phyloP scores from a whole-genome alignment of 2,888 invertebrate genomes.

The Aphodius sticticus region DNA sequence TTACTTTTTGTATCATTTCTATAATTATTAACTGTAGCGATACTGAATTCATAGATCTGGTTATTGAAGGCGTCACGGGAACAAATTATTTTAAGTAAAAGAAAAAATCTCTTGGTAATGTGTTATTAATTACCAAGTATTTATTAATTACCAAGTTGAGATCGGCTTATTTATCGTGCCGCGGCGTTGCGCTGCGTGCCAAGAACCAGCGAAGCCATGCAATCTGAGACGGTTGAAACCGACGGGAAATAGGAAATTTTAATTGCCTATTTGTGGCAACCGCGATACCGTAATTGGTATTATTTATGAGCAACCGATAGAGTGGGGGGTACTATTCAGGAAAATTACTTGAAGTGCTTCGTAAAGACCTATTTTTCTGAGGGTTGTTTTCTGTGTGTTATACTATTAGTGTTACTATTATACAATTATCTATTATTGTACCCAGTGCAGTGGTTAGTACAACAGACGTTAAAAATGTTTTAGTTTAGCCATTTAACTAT shows the following conservation, averaged over 20 bases:
- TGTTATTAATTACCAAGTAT: neutral
- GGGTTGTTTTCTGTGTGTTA: constrained; percentile 9
- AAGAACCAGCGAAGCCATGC: neutral
- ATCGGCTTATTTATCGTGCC: neutral
- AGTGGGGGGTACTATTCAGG: neutral
- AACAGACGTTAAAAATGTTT: too few relatives aligned
- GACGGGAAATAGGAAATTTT: constrained; percentile 4
- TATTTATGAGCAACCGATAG: neutral
- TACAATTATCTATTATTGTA: too few relatives aligned
- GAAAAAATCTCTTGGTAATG: neutral
- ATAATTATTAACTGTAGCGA: too few relatives aligned
- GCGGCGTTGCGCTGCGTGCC: neutral
- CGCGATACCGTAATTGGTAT: neutral
- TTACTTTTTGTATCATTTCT: too few relatives aligned
- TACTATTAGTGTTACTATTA: neutral
- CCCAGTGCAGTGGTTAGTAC: too few relatives aligned
- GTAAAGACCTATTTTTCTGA: neutral
- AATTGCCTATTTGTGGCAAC: neutral
- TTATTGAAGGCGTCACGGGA: neutral
- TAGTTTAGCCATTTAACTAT: too few relatives aligned
- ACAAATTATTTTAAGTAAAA: neutral
- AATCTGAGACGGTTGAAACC: neutral
- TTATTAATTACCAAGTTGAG: neutral
- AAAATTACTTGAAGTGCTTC: neutral
- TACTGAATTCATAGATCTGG: too few relatives aligned